Evolutionary conservation across 2,888 invertebrate species (phyloP), one percentile per base, ranked within the genome.

Genomic region (Tenthredo notha): DNA sequence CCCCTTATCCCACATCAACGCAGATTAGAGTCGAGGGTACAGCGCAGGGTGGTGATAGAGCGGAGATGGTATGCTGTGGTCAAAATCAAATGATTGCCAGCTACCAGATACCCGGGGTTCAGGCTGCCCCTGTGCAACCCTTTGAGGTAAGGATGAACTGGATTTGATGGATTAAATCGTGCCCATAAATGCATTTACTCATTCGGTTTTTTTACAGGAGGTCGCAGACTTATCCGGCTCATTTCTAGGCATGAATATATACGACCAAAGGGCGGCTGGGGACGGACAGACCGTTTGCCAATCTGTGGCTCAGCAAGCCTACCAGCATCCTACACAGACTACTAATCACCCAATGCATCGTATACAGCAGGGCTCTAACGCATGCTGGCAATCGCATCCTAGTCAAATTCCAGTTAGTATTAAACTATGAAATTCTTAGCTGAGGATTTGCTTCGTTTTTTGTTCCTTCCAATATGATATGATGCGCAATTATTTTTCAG

Each of bases 241-340:
- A 84, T 93, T 93, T 83, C 90, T 92, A 91, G 92, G 93, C 0
- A 92, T 93, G 91, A 92, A 91, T 86, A 89, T 93, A 40, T 93
- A 92, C 85, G 92, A 93, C 78, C 92, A 92, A 82, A 86, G 86
- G 18, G 88, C 87, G 75, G 85, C 86, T 18, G 91, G 90, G 25
- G 91, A 91, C 58, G 89, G 86, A 86, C 92, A 92, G 82, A 0
- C 90, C 21, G 91, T 47, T 47, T 47, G 47, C 47, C 47, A 47
- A 15, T 18, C 90, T 90, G 54, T 89, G 6, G 6, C 47, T 67
- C 15, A 91, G 12, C 91, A 92, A 85, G 88, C 92, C 18, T 91
- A 90, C 83, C 89, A 90, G 37, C 91, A 90, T 25, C 89, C 89
- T 58, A 89, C 90, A 54, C 90, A 91, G 12, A 88, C 90, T n/a